Evolutionary conservation across 2,797 vertebrate genomes (phyloP), one percentile per base, ranked within the genome.

Genomic region (Cuniculus paca): DNA sequence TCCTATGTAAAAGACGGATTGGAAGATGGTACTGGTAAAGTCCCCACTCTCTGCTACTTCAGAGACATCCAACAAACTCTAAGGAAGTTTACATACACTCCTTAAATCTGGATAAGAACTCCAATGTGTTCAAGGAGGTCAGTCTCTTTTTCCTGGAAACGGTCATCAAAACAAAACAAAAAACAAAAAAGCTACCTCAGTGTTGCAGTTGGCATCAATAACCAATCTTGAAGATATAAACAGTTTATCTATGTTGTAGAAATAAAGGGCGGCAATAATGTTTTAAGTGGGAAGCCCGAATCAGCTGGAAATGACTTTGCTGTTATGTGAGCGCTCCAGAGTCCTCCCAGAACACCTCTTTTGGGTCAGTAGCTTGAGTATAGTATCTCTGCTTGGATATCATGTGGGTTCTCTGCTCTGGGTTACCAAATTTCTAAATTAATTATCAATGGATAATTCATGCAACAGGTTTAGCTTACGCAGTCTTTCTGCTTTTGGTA

Each of bases 91-190:
- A 39, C 1, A 36, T 7, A 19, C 3, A 26, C 5, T 50, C 75
- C 89, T 90, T 36, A 31, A 65, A 84, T 48, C 50, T 83, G 17
- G 20, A 83, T 70, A 75, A 60, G 94, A 89, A 24, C 20, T 58
- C 31, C 5, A 77, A 19, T 48, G 52, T 48, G 39, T 88, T 88
- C 84, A 63, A 50, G 1, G 1, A 86, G 10, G 19, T 85, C 75
- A n/a, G 5, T 93, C 42, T 85, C 42, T 88, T 78, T 94, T 90
- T 61, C 92, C 75, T 91, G 28, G 65, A 74, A 80, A 11, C 2
- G 58, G 58, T 84, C 65, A 72, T 36, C 0, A 0, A 94, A 88
- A 26, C 85, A 88, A 48, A 54, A 83, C 91, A 65, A 65, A 34
- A 1, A n/a, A n/a, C n/a, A n/a, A 92, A 88, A n/a, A 87, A 88